phyloP scores from a whole-genome alignment of 2,113 vertebrate species.

The Mugil cephalus region DNA sequence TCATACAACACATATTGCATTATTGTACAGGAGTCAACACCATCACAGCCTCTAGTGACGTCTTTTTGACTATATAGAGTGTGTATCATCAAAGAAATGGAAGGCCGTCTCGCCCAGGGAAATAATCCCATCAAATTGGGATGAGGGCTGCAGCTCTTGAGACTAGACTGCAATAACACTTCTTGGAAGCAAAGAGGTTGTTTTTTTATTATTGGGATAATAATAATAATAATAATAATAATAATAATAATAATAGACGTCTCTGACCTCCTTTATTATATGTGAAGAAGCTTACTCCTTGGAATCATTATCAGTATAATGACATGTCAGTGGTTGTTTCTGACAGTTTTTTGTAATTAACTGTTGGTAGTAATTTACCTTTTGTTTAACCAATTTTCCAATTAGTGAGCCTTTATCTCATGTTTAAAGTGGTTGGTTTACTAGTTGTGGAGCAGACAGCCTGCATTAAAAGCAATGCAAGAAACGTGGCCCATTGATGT shows the following conservation, averaged over 20 bases:
- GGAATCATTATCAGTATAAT: background rate
- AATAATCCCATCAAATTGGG: constrained; percentile 68
- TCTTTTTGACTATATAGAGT: constrained; percentile 40
- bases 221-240: too few relatives aligned
- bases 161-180: constrained; percentile 59
- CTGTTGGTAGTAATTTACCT: background rate
- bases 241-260: constrained; percentile 2
- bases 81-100: constrained; percentile 51
- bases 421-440: background rate
- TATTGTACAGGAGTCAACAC: constrained; percentile 43
- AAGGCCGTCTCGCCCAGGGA: constrained; percentile 49
- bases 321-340: background rate
- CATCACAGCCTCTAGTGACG: constrained; percentile 25
- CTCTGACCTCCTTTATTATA: too few relatives aligned
- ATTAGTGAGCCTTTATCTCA: background rate
- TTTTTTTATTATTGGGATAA: too few relatives aligned
- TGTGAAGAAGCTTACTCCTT: too few relatives aligned
- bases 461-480: background rate
- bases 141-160: constrained; percentile 58
- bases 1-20: constrained; percentile 45
- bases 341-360: background rate
- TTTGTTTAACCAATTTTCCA: too few relatives aligned
- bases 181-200: constrained; percentile 36
- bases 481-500: background rate
- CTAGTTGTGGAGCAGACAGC: background rate